Evolutionary conservation across 2,113 vertebrate species (phyloP).

Genomic region (Phrynosoma platyrhinos): DNA sequence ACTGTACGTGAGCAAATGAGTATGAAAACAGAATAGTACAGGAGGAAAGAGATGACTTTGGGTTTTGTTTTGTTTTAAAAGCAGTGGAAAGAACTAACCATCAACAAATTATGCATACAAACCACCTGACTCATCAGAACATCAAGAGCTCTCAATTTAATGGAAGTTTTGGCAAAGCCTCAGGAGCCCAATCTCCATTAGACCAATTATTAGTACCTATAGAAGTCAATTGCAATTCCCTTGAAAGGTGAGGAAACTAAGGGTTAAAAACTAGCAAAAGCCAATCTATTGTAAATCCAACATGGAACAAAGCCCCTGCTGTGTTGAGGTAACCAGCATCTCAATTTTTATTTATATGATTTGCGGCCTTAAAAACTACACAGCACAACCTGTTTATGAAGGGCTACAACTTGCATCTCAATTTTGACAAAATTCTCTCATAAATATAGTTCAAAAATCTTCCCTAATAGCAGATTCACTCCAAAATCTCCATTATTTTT

Average conservation of each 20-base stretch:
- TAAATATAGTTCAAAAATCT: neutral
- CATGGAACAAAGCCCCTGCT: neutral
- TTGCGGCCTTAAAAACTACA: constrained; percentile 23
- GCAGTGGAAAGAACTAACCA: constrained; percentile 1
- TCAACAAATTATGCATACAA: constrained; percentile 6
- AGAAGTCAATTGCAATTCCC: constrained; percentile 18
- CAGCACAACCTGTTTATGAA: neutral
- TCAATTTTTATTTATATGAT: neutral
- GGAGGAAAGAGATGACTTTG: neutral
- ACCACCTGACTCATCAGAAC: constrained; percentile 17
- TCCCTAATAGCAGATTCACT: neutral
- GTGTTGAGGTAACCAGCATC: neutral
- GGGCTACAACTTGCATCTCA: neutral
- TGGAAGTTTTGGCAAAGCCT: constrained; percentile 23
- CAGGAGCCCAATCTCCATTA: constrained; percentile 30
- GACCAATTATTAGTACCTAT: constrained; percentile 29
- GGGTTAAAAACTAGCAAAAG: neutral
- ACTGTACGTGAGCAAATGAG: neutral
- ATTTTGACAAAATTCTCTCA: neutral
- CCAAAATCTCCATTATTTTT: neutral
- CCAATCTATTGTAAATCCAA: neutral
- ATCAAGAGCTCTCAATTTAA: neutral
- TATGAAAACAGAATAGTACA: neutral
- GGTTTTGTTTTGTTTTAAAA: neutral
- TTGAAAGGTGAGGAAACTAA: neutral